Base-by-base conservation (phyloP, 1,140 invertebrate species). In the Sarcophaga peregrina region DNA sequence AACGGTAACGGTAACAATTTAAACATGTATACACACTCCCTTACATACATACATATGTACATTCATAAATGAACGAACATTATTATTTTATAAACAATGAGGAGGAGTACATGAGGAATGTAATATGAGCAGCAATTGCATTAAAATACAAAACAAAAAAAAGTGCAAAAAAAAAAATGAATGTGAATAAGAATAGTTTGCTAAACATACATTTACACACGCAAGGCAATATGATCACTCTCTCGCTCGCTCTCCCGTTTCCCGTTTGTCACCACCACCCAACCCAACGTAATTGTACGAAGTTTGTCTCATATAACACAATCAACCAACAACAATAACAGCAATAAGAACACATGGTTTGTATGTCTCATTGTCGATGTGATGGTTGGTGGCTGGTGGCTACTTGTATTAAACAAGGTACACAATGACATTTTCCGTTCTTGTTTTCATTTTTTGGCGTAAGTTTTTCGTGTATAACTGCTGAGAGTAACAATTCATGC, bases 71-170 rank as follows among this genome's bases (percentile, higher is more conserved):
- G n/a, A 0, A 58, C 6, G 9, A 15, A 58, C 54, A 58, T 37
- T 37, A 37, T 37, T n/a, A n/a, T n/a, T n/a, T 37, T 37, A 37
- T 37, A 37, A 37, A 37, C 25, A 37, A 37, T 37, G 4, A 37
- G 25, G 25, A 37, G 25, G 11, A 2, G 62, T 20, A 25, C 17
- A 68, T 68, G 17, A 68, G 62, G 62, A 68, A 68, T 68, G 62
- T 68, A 68, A 68, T 68, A 20, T 68, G 62, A 68, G 62, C 62
- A 68, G 62, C 62, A 68, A 68, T 68, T 68, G 58, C 58, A 68
- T 68, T 25, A 68, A 68, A 68, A n/a, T 25, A 68, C 17, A 20
- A 58, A 58, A 58, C 15, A 7, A 58, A 58, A 58, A 68, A 37
- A 68, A 20, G 20, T 20, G 62, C 17, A 68, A 20, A 20, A 68